phyloP scores from a whole-genome alignment of 2,888 invertebrate genomes.

The Conomelus anceps region DNA sequence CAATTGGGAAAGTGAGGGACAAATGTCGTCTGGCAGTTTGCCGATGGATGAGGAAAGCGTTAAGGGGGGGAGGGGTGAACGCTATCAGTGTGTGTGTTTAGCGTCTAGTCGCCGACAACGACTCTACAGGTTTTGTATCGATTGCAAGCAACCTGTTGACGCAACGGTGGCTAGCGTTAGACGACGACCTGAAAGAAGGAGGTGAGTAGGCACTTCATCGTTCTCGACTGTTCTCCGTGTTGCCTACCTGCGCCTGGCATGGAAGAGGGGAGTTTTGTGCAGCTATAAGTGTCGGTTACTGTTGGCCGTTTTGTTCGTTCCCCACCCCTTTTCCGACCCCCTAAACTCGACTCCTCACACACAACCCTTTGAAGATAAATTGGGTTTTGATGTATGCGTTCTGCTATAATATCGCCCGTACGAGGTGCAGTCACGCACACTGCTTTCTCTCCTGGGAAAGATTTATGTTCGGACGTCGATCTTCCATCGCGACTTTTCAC shows the following conservation, averaged over 20 bases:
- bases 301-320: background rate
- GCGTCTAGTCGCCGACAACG: background rate
- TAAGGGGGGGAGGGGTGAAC: background rate
- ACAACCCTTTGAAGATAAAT: background rate
- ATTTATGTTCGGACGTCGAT: background rate
- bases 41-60: background rate
- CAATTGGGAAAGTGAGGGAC: background rate
- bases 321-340: background rate
- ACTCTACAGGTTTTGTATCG: background rate
- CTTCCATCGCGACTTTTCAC: background rate
- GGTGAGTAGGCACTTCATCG: background rate
- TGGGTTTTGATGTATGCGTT: background rate
- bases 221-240: background rate
- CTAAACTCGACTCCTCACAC: background rate
- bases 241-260: background rate
- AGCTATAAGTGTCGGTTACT: background rate
- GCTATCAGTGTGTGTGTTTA: background rate
- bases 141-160: background rate
- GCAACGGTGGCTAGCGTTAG: background rate
- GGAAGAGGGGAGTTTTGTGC: background rate
- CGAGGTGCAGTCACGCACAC: background rate
- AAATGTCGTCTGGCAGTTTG: background rate
- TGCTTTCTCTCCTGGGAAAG: background rate
- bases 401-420: background rate
- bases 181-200: background rate